phyloP scores from a whole-genome alignment of 1,140 invertebrate species.

The Macrobrachium rosenbergii region DNA sequence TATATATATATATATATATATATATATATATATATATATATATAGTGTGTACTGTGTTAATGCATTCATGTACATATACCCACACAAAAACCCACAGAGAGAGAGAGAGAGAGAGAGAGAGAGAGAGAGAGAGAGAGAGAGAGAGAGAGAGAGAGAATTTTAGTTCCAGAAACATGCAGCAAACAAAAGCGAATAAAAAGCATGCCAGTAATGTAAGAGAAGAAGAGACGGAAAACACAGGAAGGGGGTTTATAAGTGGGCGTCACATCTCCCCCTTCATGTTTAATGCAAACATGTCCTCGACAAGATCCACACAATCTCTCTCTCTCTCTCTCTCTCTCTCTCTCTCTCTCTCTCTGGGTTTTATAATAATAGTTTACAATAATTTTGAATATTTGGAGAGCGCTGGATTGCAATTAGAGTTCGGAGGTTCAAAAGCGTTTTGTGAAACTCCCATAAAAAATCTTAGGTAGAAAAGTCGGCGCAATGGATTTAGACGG shows the following conservation, averaged over 20 bases:
- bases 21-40: no score
- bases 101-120: no score
- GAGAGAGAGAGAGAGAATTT: not conserved
- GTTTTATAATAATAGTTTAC: not conserved
- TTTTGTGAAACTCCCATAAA: no score
- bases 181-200: not conserved
- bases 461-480: no score
- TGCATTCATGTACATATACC: not conserved
- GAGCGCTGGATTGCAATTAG: no score
- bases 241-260: not conserved
- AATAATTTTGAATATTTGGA: no score
- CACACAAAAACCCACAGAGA: not conserved
- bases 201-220: not conserved
- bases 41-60: not conserved
- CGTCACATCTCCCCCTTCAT: not conserved
- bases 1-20: not conserved
- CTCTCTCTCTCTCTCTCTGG: not conserved
- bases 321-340: not conserved
- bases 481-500: no score
- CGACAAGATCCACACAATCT: conserved; percentile 8
- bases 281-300: conserved; percentile 19
- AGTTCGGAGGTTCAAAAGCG: no score
- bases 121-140: not conserved
- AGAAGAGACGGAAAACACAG: not conserved
- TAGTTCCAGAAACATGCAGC: no score